Evolutionary conservation across 2,797 vertebrate genomes (phyloP), one percentile per base, ranked within the genome.

Genomic region (Hypotaenidia philippensis): DNA sequence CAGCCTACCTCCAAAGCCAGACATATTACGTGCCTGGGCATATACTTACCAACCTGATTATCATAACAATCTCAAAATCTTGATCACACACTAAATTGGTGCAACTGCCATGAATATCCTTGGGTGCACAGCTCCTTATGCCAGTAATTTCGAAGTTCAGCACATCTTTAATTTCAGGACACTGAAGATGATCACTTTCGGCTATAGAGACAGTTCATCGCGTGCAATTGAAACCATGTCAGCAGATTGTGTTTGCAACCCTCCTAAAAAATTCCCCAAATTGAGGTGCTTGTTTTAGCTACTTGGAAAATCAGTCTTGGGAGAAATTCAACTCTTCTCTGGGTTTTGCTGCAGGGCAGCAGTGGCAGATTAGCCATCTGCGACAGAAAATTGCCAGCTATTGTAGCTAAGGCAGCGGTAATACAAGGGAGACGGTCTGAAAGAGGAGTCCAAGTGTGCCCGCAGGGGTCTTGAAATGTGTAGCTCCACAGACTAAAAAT

Each of bases 31-130:
- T 95, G 87, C n/a, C 87, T 91, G 65, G 76, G 86, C 84, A 94
- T 86, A 89, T 31, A 68, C 78, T 95, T 86, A 78, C 32, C 34
- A 52, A 52, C 27, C 10, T 83, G 69, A 95, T 92, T 91, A 95
- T 79, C 79, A 76, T 8, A 93, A 34, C 65, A 88, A 87, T 92
- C 89, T 96, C 64, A 60, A 92, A 89, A 70, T 77, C 75, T 90
- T 84, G 83, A 87, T 92, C 81, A 84, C 70, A 72, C 41, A 41
- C 27, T 91, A 60, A 95, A 87, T 34, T 75, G 60, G 18, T 83
- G 75, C n/a, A 75, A 92, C 38, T 57, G 19, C 52, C 71, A 55
- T 65, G 50, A 89, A 89, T 91, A 89, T 85, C 68, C 38, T 89
- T 89, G 59, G 31, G 19, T 85, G 50, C 49, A 74, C 31, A 19